Conservation (phyloP, 2,797 vertebrate genomes). For the Trichosurus vulpecula region DNA sequence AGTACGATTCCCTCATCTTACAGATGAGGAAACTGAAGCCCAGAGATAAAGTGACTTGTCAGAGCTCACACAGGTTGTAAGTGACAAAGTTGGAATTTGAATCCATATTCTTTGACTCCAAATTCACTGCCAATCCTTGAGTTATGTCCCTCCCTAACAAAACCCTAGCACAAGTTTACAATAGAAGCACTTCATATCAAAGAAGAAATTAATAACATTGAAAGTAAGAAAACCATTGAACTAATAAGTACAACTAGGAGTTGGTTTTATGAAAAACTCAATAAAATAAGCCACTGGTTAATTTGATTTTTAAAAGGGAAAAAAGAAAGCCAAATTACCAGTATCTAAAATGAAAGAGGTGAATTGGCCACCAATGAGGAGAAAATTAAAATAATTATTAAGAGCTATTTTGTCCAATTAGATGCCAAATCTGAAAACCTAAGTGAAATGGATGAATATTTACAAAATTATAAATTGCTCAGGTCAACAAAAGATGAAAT, state of each 20-base stretch:
- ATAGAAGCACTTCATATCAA: not conserved
- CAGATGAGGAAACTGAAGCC: not conserved
- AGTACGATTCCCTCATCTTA: not conserved
- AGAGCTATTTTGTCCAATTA: not conserved
- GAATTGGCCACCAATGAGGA: not conserved
- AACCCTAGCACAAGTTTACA: not conserved
- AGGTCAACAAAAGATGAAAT: not conserved
- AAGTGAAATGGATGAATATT: not conserved
- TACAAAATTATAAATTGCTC: not conserved
- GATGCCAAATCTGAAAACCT: not conserved
- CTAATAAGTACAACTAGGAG: not conserved
- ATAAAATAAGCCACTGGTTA: not conserved
- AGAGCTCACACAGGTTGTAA: not conserved
- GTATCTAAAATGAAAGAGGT: not conserved
- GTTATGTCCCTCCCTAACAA: not conserved
- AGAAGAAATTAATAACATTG: not conserved
- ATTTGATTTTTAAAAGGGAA: not conserved
- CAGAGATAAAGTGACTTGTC: not conserved
- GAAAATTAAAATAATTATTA: not conserved
- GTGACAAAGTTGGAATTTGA: not conserved
- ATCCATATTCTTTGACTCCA: not conserved
- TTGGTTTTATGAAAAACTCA: not conserved
- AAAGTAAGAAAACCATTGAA: not conserved
- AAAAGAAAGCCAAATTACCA: not conserved
- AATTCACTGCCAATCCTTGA: not conserved